Conservation (phyloP, 2,113 vertebrate species). For the Clarias batrachus region DNA sequence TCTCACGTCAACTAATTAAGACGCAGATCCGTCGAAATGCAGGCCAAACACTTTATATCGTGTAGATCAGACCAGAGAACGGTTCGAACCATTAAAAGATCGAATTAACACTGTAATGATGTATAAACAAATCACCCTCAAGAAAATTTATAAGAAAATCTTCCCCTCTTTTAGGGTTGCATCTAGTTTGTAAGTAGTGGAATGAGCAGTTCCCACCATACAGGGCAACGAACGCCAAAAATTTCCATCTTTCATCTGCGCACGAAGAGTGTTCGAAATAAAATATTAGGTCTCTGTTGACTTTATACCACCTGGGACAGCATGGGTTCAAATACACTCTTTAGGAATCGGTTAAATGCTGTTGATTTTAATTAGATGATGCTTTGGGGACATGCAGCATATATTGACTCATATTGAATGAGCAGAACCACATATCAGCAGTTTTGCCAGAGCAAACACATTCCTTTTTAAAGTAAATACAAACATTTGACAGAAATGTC, state of each 20-base stretch:
- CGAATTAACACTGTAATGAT: not conserved
- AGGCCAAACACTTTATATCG: not conserved
- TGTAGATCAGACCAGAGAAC: not conserved
- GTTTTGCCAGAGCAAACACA: slow-evolving; percentile 26
- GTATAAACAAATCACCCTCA: not conserved
- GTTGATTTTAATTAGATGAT: slow-evolving; percentile 12
- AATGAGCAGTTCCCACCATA: not conserved
- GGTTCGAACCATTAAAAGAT: not conserved
- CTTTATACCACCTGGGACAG: not conserved
- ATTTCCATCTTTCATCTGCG: not conserved
- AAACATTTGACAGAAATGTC: slow-evolving; percentile 7
- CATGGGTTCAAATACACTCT: not conserved
- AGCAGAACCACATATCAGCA: not conserved
- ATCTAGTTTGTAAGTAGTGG: not conserved
- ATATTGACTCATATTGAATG: not conserved
- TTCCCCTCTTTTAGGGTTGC: not conserved
- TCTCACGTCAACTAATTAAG: not conserved
- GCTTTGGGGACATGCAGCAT: slow-evolving; percentile 12
- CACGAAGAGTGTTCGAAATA: not conserved
- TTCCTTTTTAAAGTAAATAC: slow-evolving; percentile 27
- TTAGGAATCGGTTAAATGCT: not conserved
- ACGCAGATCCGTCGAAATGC: not conserved
- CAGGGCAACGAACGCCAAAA: not conserved
- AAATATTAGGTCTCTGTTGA: not conserved
- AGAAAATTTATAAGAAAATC: not conserved